Evolutionary conservation across 2,113 vertebrate genomes (phyloP), one percentile per base, ranked within the genome.

Genomic region (Lagenorhynchus albirostris): DNA sequence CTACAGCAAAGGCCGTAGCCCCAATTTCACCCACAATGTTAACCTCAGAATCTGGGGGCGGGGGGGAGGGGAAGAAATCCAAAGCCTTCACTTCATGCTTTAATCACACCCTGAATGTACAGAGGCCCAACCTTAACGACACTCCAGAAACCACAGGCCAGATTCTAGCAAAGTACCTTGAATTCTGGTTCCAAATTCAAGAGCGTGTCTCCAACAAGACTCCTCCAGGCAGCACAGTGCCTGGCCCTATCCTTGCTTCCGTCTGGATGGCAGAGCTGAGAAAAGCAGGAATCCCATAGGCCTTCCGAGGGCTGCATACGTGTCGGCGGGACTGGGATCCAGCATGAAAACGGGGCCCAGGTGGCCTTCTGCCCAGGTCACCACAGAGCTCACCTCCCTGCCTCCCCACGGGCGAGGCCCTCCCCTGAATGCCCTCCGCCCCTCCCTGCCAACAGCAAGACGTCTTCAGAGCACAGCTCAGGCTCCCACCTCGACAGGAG

Each of bases 11-110:
- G 47, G 7, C 25, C 6, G 0, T 1, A 15, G 36, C 38, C 71
- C 58, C n/a, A 55, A 77, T 2, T 25, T 73, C 11, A 29, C 0
- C 31, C 44, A 12, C 1, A 15, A 20, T 0, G 23, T 9, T 10
- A 38, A 18, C 14, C 60, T 60, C n/a, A 62, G 79, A 63, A 12
- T 85, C 21, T 2, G 23, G 3, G 60, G 63, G 23, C 1, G 1
- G 12, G 21, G 6, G 7, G 20, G n/a, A 33, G n/a, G 53, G 21
- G 33, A 3, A n/a, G 70, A 68, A 23, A 33, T 38, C n/a, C 31
- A n/a, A 70, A 58, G 41, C n/a, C 33, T 36, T 80, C 15, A 8
- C 17, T 4, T 11, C 41, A 18, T n/a, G 65, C 36, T 88, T 84
- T 50, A 38, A 31, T 44, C 33, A 29, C 1, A 8, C 25, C 23